phyloP scores from a whole-genome alignment of 2,113 vertebrate species.

The Tringa solitaria region DNA sequence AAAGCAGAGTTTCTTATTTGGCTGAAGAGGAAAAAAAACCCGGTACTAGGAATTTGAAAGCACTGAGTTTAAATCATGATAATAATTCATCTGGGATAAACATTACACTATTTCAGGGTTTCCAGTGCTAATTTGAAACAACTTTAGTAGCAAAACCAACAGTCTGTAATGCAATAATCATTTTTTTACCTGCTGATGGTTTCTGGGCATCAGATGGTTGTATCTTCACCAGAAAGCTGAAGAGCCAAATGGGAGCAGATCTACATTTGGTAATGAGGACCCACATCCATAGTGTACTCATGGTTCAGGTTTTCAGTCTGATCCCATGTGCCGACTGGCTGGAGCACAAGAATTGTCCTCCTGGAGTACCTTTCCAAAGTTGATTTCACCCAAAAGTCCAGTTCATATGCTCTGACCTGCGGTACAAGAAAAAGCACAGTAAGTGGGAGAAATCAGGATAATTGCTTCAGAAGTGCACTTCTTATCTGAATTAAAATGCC shows the following conservation, averaged over 20 bases:
- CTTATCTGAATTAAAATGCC: background rate
- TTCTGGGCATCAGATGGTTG: background rate
- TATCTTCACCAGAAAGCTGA: background rate
- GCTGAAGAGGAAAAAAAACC: background rate
- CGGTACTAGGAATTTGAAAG: background rate
- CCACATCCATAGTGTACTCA: rapidly evolving
- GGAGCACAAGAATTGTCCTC: background rate
- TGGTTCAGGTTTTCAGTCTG: background rate
- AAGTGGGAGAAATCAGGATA: background rate
- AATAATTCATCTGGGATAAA: background rate
- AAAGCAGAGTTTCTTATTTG: background rate
- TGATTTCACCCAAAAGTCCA: background rate
- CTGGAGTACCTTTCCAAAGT: rapidly evolving
- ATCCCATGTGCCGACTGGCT: rapidly evolving
- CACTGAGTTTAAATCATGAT: background rate
- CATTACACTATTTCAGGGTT: background rate
- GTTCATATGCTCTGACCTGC: background rate
- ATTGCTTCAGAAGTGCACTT: background rate
- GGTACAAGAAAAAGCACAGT: rapidly evolving
- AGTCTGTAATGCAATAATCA: background rate
- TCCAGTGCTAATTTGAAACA: background rate
- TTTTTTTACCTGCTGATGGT: background rate
- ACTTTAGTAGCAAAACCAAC: background rate
- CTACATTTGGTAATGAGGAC: background rate
- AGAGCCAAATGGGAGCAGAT: background rate